These are phyloP conservation scores for Ptyas mucosa DNA, from an alignment of 2,113 vertebrate genomes.

Conservation along the genomic window DNA sequence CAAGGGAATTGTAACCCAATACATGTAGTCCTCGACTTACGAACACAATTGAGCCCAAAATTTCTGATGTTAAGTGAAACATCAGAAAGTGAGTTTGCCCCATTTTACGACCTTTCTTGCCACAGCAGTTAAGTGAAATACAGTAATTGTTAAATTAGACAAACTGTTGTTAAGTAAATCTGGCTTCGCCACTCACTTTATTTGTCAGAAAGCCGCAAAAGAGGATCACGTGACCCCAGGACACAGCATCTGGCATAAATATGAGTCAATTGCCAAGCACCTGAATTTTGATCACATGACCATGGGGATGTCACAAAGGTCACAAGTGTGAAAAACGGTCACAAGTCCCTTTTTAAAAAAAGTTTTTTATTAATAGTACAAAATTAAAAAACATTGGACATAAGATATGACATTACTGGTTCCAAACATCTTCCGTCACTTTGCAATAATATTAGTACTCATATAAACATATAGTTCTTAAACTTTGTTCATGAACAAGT, in stretches of 20 bases:
- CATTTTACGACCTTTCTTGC: background rate
- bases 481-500: background rate
- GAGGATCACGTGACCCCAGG: background rate
- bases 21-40: background rate
- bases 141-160: background rate
- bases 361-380: no score
- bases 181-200: background rate
- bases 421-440: no score
- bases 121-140: background rate
- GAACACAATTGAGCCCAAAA: background rate
- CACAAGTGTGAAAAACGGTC: background rate
- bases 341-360: background rate
- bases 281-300: background rate
- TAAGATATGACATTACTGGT: no score
- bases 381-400: no score
- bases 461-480: no score
- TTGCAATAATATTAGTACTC: no score
- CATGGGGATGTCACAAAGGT: background rate
- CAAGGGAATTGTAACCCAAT: background rate
- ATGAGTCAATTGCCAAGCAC: background rate
- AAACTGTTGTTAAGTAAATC: background rate
- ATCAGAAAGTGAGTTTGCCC: background rate
- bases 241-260: background rate
- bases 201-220: background rate
- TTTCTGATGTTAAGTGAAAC: background rate